Percentiles rank a stretch among this genome's conserved stretches.
These are phyloP conservation scores for Eciton burchellii DNA, from an alignment of 1,140 invertebrate genomes.

Conservation along the genomic window DNA sequence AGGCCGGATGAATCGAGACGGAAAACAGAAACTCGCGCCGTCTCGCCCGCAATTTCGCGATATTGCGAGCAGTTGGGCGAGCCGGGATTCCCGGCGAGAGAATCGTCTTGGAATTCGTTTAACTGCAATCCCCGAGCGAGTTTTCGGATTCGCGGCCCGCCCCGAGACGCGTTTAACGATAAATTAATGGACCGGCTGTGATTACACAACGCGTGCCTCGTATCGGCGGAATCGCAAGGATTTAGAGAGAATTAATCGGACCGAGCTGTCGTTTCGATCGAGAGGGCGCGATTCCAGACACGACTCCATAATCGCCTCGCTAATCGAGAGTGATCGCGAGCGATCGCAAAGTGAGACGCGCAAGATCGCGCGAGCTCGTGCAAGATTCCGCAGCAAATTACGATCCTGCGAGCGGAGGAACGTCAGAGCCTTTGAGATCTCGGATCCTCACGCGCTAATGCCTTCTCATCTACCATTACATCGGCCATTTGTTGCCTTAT, in stretches of 20 bases:
- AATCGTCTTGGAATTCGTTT: not conserved
- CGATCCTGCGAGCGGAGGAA: slow-evolving; percentile 9
- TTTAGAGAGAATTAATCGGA: not conserved
- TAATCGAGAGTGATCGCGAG: not conserved
- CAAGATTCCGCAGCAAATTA: slow-evolving; percentile 10
- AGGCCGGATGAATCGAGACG: slow-evolving; percentile 62
- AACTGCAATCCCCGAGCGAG: not conserved
- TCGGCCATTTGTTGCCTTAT: slow-evolving; percentile 22
- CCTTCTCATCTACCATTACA: slow-evolving; percentile 26
- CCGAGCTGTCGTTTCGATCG: not conserved
- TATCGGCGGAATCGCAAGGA: not conserved
- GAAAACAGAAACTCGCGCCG: slow-evolving; percentile 61
- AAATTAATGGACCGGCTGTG: not conserved
- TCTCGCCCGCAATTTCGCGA: slow-evolving; percentile 37
- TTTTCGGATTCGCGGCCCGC: not conserved
- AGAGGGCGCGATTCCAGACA: not conserved
- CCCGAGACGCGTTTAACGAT: slow-evolving; percentile 1
- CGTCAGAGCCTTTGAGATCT: not conserved
- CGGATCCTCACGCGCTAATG: not conserved
- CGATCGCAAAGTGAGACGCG: not conserved
- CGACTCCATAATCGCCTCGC: not conserved
- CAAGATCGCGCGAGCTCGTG: not conserved
- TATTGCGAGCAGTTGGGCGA: slow-evolving; percentile 25
- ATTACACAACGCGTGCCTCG: not conserved
- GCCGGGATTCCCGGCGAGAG: slow-evolving; percentile 2